Evolutionary conservation across 2,113 vertebrate species (phyloP).

Genomic region (Nothoprocta pentlandii): DNA sequence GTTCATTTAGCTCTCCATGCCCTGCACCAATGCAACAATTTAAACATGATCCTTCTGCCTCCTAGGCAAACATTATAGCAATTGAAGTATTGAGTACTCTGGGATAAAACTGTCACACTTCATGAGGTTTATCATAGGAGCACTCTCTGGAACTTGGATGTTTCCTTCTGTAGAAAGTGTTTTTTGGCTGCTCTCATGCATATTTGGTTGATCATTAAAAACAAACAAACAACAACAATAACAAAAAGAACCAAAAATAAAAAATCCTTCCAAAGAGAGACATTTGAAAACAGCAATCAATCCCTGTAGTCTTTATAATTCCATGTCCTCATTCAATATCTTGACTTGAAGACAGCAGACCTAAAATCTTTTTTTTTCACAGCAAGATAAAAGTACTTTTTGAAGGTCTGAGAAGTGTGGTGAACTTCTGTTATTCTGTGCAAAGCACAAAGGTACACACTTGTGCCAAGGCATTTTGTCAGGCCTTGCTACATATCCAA

Average conservation of each 20-base stretch:
- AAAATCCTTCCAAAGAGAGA: neutral
- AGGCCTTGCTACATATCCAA: rapidly evolving
- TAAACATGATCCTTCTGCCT: neutral
- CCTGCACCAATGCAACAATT: neutral
- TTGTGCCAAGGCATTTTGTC: neutral
- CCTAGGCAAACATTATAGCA: neutral
- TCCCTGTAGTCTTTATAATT: neutral
- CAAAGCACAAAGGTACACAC: rapidly evolving
- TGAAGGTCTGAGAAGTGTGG: neutral
- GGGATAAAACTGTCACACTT: neutral
- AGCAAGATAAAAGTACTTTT: neutral
- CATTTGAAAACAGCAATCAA: neutral
- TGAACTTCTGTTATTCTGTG: neutral
- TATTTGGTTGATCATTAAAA: neutral
- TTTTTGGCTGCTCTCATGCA: neutral
- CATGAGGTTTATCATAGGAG: neutral
- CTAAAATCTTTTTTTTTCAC: neutral
- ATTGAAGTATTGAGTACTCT: neutral
- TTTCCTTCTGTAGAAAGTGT: neutral
- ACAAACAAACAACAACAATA: neutral
- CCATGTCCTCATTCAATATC: neutral
- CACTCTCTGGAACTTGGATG: neutral
- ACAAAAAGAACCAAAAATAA: no score
- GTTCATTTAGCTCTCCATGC: neutral
- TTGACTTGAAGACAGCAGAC: neutral